Evolutionary conservation across 2,888 invertebrate genomes (phyloP).

Genomic region (Oegoconia quadripuncta): DNA sequence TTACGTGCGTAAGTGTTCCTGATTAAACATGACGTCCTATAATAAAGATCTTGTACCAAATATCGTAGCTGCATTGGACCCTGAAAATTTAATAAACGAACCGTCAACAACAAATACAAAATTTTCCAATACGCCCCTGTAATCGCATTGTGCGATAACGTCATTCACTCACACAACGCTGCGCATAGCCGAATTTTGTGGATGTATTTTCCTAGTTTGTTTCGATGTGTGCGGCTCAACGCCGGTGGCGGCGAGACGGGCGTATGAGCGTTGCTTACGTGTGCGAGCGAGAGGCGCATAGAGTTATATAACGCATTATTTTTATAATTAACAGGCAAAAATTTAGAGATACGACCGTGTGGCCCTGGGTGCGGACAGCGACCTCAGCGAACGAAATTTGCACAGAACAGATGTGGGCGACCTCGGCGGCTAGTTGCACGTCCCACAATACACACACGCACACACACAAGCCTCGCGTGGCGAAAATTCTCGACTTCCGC

Average conservation of each 20-base stretch:
- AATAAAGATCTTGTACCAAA: too few relatives aligned
- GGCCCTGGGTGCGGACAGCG: constrained; percentile 73
- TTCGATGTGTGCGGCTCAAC: constrained; percentile 59
- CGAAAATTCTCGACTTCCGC: constrained; percentile 71
- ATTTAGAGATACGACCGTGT: constrained; percentile 73
- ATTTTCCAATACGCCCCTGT: constrained; percentile 59
- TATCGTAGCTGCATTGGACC: background rate
- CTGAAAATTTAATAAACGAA: background rate
- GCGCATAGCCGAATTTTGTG: constrained; percentile 65
- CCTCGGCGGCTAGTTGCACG: constrained; percentile 72
- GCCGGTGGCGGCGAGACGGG: constrained; percentile 45
- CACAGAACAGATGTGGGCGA: constrained; percentile 79
- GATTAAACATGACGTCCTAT: too few relatives aligned
- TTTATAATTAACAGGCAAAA: constrained; percentile 80
- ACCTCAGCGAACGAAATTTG: constrained; percentile 74
- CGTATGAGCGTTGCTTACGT: constrained; percentile 20
- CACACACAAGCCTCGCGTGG: constrained; percentile 24
- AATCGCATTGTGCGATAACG: constrained; percentile 77
- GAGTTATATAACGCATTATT: constrained; percentile 78
- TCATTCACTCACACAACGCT: constrained; percentile 70
- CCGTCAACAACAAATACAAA: constrained; percentile 9
- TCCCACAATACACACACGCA: constrained; percentile 41
- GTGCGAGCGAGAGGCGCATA: constrained; percentile 43
- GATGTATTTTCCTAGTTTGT: constrained; percentile 71
- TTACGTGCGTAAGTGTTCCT: too few relatives aligned